Base-by-base conservation (phyloP, 2,888 invertebrate genomes). In the Ceraclea dissimilis region DNA sequence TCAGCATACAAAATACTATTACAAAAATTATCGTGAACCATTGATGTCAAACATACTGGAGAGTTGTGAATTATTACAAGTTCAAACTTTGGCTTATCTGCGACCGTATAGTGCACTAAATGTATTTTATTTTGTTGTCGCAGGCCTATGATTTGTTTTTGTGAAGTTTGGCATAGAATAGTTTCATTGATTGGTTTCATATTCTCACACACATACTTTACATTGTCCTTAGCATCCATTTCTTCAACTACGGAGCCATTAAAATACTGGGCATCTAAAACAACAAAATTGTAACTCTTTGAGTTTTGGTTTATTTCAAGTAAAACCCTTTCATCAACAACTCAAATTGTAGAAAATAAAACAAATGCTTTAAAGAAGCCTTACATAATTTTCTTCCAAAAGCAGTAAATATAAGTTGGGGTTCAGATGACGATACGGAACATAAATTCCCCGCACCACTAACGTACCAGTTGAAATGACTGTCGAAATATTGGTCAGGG, bases 391-490 rank as follows among this genome's bases (percentile, higher is more conserved):
- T 65, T 62, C 65, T 68, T n/a, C 72, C 68, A 61, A 70, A 69
- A 65, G 75, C 74, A 43, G 71, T 70, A 13, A 77, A 60, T 16
- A 76, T 59, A 62, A 73, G 75, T 50, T 72, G 70, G 1, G 65
- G 61, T 59, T 70, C 70, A 20, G 69, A 61, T n/a, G 73, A 56
- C 34, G 63, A 65, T 1, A 70, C 60, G 0, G 68, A 55, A 10
- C 72, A 70, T 61, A 77, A 59, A 62, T 75, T 78, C 1, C 78
- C 78, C 49, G 68, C 67, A 1, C 78, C 78, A 11, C 71, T 68
- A 51, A 75, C 76, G 62, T 75, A 76, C 78, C 78, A 78, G 63
- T 78, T 78, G 63, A 72, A 73, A 5, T 65, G 62, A 34, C 68
- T 66, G 20, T 70, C 65, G 54, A 76, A 76, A 60, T 71, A 70